Evolutionary conservation across 2,888 invertebrate genomes (phyloP).

Genomic region (Dryadula phaetusa): DNA sequence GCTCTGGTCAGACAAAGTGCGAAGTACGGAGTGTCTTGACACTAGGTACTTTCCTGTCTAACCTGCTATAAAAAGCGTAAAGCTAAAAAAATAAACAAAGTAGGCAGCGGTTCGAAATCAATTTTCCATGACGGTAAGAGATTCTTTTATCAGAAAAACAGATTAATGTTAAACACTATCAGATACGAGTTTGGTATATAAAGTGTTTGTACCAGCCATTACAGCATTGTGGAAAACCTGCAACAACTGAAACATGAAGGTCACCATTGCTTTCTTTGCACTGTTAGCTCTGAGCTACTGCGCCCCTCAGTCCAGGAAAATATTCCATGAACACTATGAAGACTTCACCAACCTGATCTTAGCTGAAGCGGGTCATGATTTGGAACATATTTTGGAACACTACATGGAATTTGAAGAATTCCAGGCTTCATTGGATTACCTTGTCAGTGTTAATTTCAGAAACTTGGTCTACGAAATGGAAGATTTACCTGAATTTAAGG

Average conservation of each 20-base stretch:
- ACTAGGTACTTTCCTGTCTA: too few species aligned
- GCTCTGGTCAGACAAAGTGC: too few species aligned
- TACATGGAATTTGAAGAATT: conserved; percentile 20
- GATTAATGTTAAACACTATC: conserved; percentile 6
- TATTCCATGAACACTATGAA: conserved; percentile 50
- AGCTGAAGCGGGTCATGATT: conserved; percentile 2
- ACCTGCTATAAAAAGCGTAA: too few species aligned
- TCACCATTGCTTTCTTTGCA: conserved; percentile 39
- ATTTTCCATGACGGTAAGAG: background rate
- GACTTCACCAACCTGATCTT: conserved; percentile 42
- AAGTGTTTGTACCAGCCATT: background rate
- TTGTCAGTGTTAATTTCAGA: conserved; percentile 45
- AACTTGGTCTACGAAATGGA: conserved; percentile 50
- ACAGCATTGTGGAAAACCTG: background rate
- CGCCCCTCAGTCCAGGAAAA: conserved; percentile 47
- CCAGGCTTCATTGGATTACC: conserved; percentile 41
- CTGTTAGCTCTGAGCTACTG: conserved; percentile 40
- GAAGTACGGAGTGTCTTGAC: too few species aligned
- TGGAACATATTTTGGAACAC: conserved; percentile 15
- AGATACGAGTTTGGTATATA: conserved; percentile 10
- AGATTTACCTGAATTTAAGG: conserved; percentile 49
- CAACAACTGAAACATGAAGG: conserved; percentile 38
- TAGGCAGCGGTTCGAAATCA: background rate
- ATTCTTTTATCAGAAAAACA: conserved; percentile 8
- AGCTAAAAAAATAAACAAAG: too few species aligned